A percentile compares a stretch with the other conserved stretches of the same genome.
These are phyloP conservation scores for Acrobasis suavella DNA, from an alignment of 2,888 invertebrate genomes.

Conservation along the genomic window DNA sequence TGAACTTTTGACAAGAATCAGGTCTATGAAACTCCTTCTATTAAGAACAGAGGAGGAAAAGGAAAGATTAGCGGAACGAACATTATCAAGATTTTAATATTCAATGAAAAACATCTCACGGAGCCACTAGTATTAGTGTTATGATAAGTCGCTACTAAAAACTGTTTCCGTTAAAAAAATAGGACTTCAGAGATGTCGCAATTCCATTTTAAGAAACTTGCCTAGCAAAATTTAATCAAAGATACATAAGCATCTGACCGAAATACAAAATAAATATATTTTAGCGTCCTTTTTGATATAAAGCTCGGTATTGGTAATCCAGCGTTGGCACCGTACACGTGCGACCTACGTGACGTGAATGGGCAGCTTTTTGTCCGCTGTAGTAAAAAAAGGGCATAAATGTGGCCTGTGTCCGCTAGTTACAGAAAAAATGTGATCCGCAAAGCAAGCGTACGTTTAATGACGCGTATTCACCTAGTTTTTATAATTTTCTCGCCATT, in stretches of 20 bases:
- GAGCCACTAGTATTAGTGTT: no score
- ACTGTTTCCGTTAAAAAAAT: neutral
- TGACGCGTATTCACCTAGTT: neutral
- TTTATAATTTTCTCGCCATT: neutral
- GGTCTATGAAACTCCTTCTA: no score
- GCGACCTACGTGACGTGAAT: slow-evolving; percentile 15
- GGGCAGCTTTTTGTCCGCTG: neutral
- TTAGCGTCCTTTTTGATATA: slow-evolving; percentile 7
- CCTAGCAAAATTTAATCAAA: neutral
- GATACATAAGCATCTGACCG: neutral
- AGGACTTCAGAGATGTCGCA: no score
- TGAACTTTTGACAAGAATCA: no score
- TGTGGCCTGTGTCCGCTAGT: slow-evolving; percentile 9
- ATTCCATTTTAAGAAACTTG: neutral
- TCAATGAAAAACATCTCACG: no score
- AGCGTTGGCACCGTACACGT: slow-evolving; percentile 6
- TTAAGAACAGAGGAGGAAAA: no score
- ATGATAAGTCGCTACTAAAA: no score
- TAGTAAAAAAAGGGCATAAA: slow-evolving; percentile 8
- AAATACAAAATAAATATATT: neutral
- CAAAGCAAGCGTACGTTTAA: neutral
- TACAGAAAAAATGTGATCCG: slow-evolving; percentile 1
- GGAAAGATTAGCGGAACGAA: no score
- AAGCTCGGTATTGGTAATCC: slow-evolving; percentile 11
- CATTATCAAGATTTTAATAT: no score